These are phyloP conservation scores for Agrochola lota DNA, from an alignment of 2,888 invertebrate species.

Conservation along the genomic window DNA sequence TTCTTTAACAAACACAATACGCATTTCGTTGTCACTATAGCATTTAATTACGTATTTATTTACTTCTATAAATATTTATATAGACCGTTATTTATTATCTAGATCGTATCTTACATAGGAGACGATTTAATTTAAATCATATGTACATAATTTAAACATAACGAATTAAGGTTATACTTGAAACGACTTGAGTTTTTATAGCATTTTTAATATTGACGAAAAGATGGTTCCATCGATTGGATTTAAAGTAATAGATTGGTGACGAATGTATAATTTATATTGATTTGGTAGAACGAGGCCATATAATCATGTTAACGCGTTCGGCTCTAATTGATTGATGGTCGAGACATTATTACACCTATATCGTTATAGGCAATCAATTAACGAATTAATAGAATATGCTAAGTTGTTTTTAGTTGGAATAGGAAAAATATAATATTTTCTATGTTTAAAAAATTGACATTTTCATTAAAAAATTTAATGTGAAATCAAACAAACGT, in stretches of 20 bases:
- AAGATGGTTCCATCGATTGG: constrained; percentile 22
- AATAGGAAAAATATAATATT: background rate
- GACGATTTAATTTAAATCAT: constrained; percentile 55
- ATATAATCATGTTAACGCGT: constrained; percentile 24
- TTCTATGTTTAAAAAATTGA: background rate
- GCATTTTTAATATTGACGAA: constrained; percentile 6
- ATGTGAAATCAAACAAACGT: no score
- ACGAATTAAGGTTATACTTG: constrained; percentile 41
- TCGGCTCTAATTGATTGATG: constrained; percentile 41
- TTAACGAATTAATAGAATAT: constrained; percentile 44
- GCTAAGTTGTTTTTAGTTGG: background rate
- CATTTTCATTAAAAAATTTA: no score
- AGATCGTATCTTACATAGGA: constrained; percentile 45
- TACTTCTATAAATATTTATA: constrained; percentile 61
- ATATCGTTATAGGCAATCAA: constrained; percentile 27
- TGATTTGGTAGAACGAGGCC: constrained; percentile 23
- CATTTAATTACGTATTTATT: constrained; percentile 49
- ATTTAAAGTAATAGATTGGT: constrained; percentile 41
- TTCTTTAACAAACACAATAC: background rate
- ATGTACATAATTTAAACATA: constrained; percentile 55
- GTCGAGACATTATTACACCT: constrained; percentile 16
- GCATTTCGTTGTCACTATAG: constrained; percentile 18
- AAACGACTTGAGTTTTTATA: constrained; percentile 37
- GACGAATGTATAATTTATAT: constrained; percentile 44
- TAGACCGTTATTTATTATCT: constrained; percentile 54